Base-by-base conservation (phyloP, 2,113 vertebrate genomes). In the Australoheros scitulus region DNA sequence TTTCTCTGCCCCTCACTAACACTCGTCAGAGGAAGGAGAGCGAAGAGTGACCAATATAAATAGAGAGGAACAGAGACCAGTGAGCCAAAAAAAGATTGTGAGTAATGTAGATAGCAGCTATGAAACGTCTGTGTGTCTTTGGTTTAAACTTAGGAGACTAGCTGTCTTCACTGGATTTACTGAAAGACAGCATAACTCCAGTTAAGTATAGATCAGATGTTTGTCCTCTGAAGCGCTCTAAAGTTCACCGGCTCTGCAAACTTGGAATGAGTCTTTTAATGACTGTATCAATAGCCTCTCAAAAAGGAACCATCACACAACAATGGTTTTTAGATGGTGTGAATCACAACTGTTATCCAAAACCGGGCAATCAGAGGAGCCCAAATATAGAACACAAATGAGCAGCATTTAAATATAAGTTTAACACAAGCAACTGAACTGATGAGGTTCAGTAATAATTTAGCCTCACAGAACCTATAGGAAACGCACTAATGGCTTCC, bases 1-100 rank as follows among this genome's bases (percentile, higher is more conserved):
- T 94, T 90, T 90, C 92, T 87, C 43, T 72, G 78, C 84, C 68
- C 82, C 87, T 90, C 87, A 89, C 83, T 36, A 82, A 82, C 81
- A 84, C 92, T 91, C 84, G 84, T 88, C 68, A 84, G 88, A 93
- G 91, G 78, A 85, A 88, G 38, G 34, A 57, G 38, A 86, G 82
- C 82, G 61, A 86, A 86, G 75, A 75, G 64, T 80, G 86, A 88
- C 86, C 90, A 68, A 50, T 76, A 83, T 36, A 87, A 58, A 87
- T 6, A 83, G 18, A 84, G 5, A 85, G n/a, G 77, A 36, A 63
- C 17, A 57, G 36, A 61, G 68, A 81, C 65, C 34, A 24, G 32
- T 15, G 77, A 82, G 82, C 34, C 15, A 55, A 77, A 91, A 77
- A 91, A 36, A 10, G 41, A 43, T 10, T 50, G 22, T 34, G 6